Evolutionary conservation across 2,888 invertebrate species (phyloP), one percentile per base, ranked within the genome.

Genomic region (Tanypteryx hageni): DNA sequence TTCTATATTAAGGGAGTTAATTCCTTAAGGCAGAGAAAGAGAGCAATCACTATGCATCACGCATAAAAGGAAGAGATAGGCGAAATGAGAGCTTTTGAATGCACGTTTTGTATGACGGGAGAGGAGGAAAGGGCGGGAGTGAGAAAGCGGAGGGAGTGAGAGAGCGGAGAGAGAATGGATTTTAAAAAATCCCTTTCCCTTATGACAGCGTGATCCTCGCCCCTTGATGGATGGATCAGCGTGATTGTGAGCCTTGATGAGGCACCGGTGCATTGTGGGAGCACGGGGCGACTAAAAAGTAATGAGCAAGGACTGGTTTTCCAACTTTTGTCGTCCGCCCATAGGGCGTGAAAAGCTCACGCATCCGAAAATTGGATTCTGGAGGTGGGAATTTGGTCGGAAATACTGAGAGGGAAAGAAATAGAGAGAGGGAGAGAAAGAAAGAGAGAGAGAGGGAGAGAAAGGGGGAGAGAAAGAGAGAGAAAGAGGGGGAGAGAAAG

Each of bases 271-370:
- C 76, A 76, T 76, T 76, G 76, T n/a, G n/a, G 22, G 8, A 3
- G 10, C 76, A 76, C 27, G n/a, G n/a, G 1, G n/a, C 22, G 76
- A 22, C 76, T 8, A 76, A 76, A 76, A 7, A 1, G 76, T 76
- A 76, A 76, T 76, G 76, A 76, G 76, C 22, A 76, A 7, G 76
- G 76, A 76, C n/a, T 76, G 76, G 76, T n/a, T 76, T 76, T n/a
- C 76, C 22, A 76, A 76, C 22, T 8, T 22, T 0, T 76, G 76
- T 76, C 76, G 76, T n/a, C 64, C 64, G 11, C 16, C 18, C 18
- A n/a, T 14, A n/a, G 16, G 16, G 22, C 76, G 76, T 44, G 44
- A 44, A 76, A 76, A 76, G n/a, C 76, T 76, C 76, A 22, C 76
- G 76, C 7, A 27, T n/a, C 76, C 76, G 22, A 76, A 76, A 76